These are phyloP conservation scores for Brotula barbata DNA, from an alignment of 2,797 vertebrate genomes.

Conservation along the genomic window DNA sequence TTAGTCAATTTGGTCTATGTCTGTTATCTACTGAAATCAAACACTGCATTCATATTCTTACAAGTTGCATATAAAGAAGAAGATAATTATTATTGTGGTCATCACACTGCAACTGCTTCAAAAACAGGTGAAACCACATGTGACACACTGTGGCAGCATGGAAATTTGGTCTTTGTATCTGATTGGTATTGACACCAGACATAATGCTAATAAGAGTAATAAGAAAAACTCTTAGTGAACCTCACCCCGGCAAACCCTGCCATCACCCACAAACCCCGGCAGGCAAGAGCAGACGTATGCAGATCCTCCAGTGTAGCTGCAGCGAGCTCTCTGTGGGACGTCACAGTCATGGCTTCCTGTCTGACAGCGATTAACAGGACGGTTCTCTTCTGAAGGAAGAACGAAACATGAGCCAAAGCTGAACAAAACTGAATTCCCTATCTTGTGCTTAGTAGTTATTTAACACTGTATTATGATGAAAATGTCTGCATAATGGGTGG, in stretches of 20 bases:
- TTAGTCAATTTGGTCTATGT: too few species aligned
- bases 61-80: not conserved
- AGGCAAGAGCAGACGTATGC: slow-evolving; percentile 84
- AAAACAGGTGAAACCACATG: not conserved
- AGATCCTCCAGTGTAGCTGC: slow-evolving; percentile 82
- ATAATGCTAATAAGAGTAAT: not conserved
- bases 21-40: too few species aligned
- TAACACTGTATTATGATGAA: too few species aligned
- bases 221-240: slow-evolving; percentile 7
- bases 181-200: not conserved
- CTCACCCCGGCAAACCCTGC: slow-evolving; percentile 83
- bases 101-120: not conserved
- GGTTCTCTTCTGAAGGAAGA: slow-evolving; percentile 66
- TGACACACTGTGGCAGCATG: not conserved
- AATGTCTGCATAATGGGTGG: too few species aligned
- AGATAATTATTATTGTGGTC: not conserved
- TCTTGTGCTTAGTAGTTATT: too few species aligned
- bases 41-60: too few species aligned
- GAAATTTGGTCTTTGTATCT: not conserved
- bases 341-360: slow-evolving; percentile 86
- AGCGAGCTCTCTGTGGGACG: slow-evolving; percentile 80
- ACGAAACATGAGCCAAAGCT: too few species aligned
- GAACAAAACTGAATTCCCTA: too few species aligned
- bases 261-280: slow-evolving; percentile 84
- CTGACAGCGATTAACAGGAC: slow-evolving; percentile 81